Base-by-base conservation (phyloP, 2,888 invertebrate species). In the Folsomia candida region DNA sequence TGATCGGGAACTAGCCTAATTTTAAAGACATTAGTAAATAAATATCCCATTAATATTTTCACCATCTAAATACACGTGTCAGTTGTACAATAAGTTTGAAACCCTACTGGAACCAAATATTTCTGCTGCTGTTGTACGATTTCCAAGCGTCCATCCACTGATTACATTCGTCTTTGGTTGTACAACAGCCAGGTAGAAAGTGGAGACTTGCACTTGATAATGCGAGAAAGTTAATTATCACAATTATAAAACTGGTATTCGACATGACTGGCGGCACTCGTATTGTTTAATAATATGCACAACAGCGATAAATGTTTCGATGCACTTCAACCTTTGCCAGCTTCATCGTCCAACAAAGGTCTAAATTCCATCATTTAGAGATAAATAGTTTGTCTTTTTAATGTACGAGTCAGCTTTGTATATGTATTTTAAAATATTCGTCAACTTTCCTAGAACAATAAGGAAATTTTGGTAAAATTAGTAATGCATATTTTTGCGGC, bases 371-470 rank as follows among this genome's bases (percentile, higher is more conserved):
- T 4, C 4, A 37, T 9, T 9, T 37, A 14, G 37, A 14, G 6
- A 14, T 37, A 14, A 37, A 37, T n/a, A n/a, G n/a, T 14, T 37
- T 37, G 37, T 37, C 37, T 37, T 37, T 37, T 4, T 9, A 14
- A 37, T 14, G 14, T 37, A 37, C n/a, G 14, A 4, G 37, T 37
- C 37, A 37, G 37, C 37, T 14, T n/a, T n/a, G 37, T 14, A 37
- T 9, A 14, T 14, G 37, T 37, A 37, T 37, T n/a, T n/a, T n/a
- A 14, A 37, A 9, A 37, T 37, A 9, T 37, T 37, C 37, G 37
- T 37, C 37, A 37, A 37, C 37, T 54, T 54, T 54, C 54, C 54
- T 54, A 54, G 6, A 54, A 54, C 6, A 54, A 54, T 54, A 54
- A 54, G 54, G 54, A 54, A 54, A 54, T n/a, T 47, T 4, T 22